phyloP scores from a whole-genome alignment of 2,113 vertebrate species.

The Morphnarchus princeps region DNA sequence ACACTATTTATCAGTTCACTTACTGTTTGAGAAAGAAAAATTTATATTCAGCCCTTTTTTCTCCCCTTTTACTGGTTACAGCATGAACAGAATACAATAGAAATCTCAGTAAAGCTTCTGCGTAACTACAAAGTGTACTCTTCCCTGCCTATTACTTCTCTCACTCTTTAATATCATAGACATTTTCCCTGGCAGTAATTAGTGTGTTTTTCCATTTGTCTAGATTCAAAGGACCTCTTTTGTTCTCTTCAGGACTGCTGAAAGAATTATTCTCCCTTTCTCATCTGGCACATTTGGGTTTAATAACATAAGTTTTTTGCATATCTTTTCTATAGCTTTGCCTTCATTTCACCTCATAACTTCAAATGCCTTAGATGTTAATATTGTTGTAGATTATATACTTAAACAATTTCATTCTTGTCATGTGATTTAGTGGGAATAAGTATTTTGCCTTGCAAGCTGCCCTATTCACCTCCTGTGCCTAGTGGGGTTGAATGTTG shows the following conservation, averaged over 20 bases:
- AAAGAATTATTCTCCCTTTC: background rate
- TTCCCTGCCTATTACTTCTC: background rate
- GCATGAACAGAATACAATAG: background rate
- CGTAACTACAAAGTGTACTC: background rate
- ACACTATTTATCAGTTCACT: background rate
- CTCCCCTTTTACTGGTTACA: rapidly evolving
- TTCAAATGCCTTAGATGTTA: background rate
- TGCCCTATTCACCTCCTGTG: rapidly evolving
- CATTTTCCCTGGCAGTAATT: background rate
- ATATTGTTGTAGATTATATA: background rate
- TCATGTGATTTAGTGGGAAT: background rate
- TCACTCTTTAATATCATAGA: background rate
- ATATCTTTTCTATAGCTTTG: background rate
- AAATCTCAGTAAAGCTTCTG: background rate
- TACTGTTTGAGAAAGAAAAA: background rate
- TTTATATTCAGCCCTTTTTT: background rate
- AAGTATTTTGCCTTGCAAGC: background rate
- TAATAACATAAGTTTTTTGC: background rate
- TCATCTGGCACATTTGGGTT: background rate
- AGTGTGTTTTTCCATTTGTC: background rate
- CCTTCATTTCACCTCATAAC: background rate
- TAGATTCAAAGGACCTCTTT: background rate
- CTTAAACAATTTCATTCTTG: background rate
- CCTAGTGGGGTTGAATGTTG: background rate
- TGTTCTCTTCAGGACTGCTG: background rate